Evolutionary conservation across 2,797 vertebrate genomes (phyloP), one percentile per base, ranked within the genome.

Genomic region (Anguilla megastoma): DNA sequence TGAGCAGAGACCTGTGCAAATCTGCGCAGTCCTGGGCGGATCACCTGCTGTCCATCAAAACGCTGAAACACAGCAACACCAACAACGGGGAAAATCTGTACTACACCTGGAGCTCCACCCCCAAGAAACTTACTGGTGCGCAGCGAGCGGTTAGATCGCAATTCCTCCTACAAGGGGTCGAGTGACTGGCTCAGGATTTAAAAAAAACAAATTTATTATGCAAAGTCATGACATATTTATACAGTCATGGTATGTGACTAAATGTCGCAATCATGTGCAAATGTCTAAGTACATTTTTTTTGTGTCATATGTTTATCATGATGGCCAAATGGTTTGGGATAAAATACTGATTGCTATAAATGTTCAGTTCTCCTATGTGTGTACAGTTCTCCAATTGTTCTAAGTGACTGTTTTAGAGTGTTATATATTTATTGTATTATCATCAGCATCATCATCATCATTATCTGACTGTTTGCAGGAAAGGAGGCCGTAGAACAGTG

Each of bases 41-140:
- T 2, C 80, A 90, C 14, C 10, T 92, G 36, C 86, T 91, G 45
- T 41, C 85, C 30, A 87, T 10, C 30, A 86, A 80, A 21, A 0
- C 2, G 0, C 16, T 92, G 85, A 0, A 86, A 58, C 92, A 93
- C 89, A 92, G 92, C 60, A 1, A 85, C 0, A 90, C 91, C 0
- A 8, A 87, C 0, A 54, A 91, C 0, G 92, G 92, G 36, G 92
- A 93, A 85, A 93, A 93, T 84, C 85, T 92, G 12, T 92, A 84
- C 85, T 90, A 85, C 33, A 45, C 86, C 56, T 90, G 0, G 76
- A 92, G 91, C 86, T 90, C 91, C 9, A 3, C 0, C 1, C 24
- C n/a, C 27, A 89, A 45, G 10, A 84, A 45, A 33, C 30, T 58
- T 2, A 69, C 27, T 16, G 87, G 87, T 88, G 6, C 24, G 9